Conservation (phyloP, 2,888 invertebrate genomes). For the Corythucha ciliata region DNA sequence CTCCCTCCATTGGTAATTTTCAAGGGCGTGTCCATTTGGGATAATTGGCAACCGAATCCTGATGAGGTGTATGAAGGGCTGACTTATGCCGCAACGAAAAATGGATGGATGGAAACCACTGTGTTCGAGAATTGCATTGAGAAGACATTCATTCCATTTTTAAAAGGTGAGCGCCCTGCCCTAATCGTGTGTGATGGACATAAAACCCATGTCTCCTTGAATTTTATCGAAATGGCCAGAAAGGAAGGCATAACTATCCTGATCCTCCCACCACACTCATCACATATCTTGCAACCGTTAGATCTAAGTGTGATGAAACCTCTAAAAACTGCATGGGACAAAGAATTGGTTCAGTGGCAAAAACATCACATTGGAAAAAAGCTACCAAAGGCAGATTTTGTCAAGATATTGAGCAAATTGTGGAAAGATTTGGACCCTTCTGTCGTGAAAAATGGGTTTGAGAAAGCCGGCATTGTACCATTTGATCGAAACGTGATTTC, state of each 20-base stretch:
- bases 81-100: conserved; percentile 34
- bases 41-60: conserved; percentile 37
- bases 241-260: conserved; percentile 34
- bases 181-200: conserved; percentile 39
- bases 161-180: conserved; percentile 33
- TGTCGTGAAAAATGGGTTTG: too few species aligned
- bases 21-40: conserved; percentile 40
- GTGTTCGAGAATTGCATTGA: conserved; percentile 37
- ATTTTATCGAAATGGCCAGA: conserved; percentile 33
- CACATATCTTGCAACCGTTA: conserved; percentile 15
- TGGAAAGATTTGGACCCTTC: too few species aligned
- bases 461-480: too few species aligned
- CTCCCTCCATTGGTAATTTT: conserved; percentile 39
- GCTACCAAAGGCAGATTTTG: conserved; percentile 9
- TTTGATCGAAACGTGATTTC: too few species aligned
- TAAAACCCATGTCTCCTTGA: conserved; percentile 34
- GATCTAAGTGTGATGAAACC: conserved; percentile 34
- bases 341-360: conserved; percentile 1
- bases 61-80: conserved; percentile 35
- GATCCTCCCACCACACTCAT: conserved; percentile 38
- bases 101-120: conserved; percentile 21
- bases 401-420: neutral
- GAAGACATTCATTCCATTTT: conserved; percentile 27
- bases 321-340: conserved; percentile 9
- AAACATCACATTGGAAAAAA: conserved; percentile 12